Evolutionary conservation across 2,888 invertebrate genomes (phyloP).

Genomic region (Amaurobius ferox): DNA sequence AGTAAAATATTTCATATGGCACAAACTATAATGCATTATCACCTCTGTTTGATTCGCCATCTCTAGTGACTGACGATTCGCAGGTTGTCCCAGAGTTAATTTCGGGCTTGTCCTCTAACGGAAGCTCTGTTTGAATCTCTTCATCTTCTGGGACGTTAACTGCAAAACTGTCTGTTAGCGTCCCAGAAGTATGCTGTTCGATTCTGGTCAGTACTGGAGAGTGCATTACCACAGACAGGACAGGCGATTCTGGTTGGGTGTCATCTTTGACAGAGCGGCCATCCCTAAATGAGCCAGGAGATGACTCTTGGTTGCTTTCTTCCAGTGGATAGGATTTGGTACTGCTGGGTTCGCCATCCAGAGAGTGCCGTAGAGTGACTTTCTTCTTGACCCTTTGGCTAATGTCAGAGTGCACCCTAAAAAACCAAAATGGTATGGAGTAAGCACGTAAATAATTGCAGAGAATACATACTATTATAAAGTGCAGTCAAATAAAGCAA

Average conservation of each 20-base stretch:
- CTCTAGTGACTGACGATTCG: neutral
- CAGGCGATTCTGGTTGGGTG: constrained; percentile 18
- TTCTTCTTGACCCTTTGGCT: constrained; percentile 89
- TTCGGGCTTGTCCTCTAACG: constrained; percentile 1
- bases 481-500: too few species aligned
- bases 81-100: constrained; percentile 13
- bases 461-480: too few species aligned
- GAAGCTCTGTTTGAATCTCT: neutral
- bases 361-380: constrained; percentile 84
- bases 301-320: constrained; percentile 46
- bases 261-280: constrained; percentile 28
- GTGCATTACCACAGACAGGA: neutral
- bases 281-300: constrained; percentile 21
- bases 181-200: constrained; percentile 33
- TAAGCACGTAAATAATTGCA: too few species aligned
- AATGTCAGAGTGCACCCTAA: constrained; percentile 80
- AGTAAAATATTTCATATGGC: neutral
- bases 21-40: neutral
- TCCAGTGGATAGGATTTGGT: constrained; percentile 45
- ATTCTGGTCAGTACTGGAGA: constrained; percentile 27
- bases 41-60: constrained; percentile 12
- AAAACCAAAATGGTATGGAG: too few species aligned
- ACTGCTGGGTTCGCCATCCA: constrained; percentile 62
- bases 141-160: constrained; percentile 52
- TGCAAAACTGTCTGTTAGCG: constrained; percentile 28